phyloP scores from a whole-genome alignment of 2,888 invertebrate genomes.

The Fissipunctia ypsillon region DNA sequence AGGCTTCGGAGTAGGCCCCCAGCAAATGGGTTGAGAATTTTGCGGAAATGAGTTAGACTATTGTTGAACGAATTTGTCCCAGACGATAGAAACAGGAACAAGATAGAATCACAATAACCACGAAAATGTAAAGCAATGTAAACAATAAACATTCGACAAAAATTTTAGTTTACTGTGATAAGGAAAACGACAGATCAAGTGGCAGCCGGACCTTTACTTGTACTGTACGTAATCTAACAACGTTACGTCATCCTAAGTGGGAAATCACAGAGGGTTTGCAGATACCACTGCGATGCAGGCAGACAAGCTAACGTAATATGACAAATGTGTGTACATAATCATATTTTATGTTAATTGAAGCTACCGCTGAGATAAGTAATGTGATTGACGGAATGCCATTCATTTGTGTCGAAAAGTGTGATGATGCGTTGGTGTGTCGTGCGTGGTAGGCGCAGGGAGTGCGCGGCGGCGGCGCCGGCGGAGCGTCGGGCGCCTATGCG shows the following conservation, averaged over 20 bases:
- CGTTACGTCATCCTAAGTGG: constrained; percentile 35
- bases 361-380: constrained; percentile 33
- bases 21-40: constrained; percentile 2
- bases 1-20: too few relatives aligned
- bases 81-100: not conserved
- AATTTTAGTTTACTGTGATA: constrained; percentile 29
- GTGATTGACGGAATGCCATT: constrained; percentile 46
- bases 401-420: constrained; percentile 50
- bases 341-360: constrained; percentile 42
- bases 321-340: constrained; percentile 40
- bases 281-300: constrained; percentile 37
- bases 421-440: constrained; percentile 36
- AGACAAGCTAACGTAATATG: constrained; percentile 36
- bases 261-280: constrained; percentile 42
- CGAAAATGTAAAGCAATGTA: constrained; percentile 1
- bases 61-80: constrained; percentile 1
- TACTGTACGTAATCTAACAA: constrained; percentile 25
- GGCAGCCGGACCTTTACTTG: constrained; percentile 21
- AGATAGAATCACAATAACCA: constrained; percentile 21
- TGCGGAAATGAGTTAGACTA: not conserved
- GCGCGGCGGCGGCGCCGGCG: constrained; percentile 53
- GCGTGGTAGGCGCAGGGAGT: constrained; percentile 56
- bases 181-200: constrained; percentile 44
- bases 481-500: constrained; percentile 77
- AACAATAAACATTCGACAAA: constrained; percentile 20